Percentiles rank a stretch among this genome's conserved stretches.
These are phyloP conservation scores for Anseranas semipalmata DNA, from an alignment of 2,113 vertebrate genomes.

Conservation along the genomic window DNA sequence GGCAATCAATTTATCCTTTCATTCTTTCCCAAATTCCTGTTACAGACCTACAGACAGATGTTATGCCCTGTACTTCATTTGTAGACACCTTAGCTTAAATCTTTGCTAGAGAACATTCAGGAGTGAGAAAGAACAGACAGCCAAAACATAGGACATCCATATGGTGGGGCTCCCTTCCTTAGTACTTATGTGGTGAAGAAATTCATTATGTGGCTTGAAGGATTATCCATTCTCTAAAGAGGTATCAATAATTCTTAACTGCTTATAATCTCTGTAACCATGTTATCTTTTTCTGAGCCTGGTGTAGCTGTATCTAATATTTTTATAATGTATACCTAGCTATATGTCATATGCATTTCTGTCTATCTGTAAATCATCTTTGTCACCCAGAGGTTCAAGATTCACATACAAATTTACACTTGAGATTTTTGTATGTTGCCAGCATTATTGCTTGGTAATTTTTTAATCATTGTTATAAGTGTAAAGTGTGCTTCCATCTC, in stretches of 20 bases:
- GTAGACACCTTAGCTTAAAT: neutral
- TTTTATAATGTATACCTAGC: neutral
- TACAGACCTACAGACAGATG: neutral
- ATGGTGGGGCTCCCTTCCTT: neutral
- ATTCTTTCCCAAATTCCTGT: neutral
- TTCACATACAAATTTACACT: no score
- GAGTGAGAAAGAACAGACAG: neutral
- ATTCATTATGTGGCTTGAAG: neutral
- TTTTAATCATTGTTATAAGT: neutral
- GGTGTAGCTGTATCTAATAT: neutral
- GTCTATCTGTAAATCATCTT: rapidly evolving
- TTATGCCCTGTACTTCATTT: neutral
- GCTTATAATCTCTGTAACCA: neutral
- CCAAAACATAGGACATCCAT: neutral
- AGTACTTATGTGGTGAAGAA: neutral
- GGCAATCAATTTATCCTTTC: neutral
- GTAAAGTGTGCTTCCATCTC: neutral
- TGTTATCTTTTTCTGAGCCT: neutral
- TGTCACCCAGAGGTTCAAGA: neutral
- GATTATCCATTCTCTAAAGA: neutral
- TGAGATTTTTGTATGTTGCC: neutral
- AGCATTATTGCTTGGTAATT: neutral
- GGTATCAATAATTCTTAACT: neutral
- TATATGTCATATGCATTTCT: neutral
- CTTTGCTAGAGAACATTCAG: neutral